Base-by-base conservation (phyloP, 2,113 vertebrate species). In the Myiagra hebetior region DNA sequence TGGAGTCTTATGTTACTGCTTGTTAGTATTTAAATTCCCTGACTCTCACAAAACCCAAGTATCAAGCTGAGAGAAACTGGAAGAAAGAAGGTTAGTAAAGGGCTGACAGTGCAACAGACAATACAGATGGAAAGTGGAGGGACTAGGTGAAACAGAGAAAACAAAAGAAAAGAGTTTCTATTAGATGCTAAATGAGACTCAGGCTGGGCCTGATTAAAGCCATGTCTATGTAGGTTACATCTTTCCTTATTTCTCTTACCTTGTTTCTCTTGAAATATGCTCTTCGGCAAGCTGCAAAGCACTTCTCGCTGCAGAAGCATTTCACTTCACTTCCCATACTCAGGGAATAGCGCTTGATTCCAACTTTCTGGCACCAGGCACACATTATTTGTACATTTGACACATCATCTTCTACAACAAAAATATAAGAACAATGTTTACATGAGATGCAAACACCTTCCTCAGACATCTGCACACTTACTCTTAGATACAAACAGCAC, bases 351-450 rank as follows among this genome's bases (percentile, higher is more conserved):
- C 99, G 99, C 95, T 99, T 99, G 97, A 99, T 98, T 72, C 99
- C 99, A 95, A 99, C 98, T 98, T 99, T 99, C 99, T 99, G 99
- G 98, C 99, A 99, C 99, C 99, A 99, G 96, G 99, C 99, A 97
- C 99, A 99, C 99, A 99, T 99, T 98, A 99, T 99, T 99, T 99
- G 99, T 98, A 99, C 98, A 97, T 99, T 99, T 98, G 98, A 99
- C 97, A 98, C 98, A 97, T 99, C 99, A 97, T 99, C 99, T 96
- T 99, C 99, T 99, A 96, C 97, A 98, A 98, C 50, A 97, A 97
- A 98, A 98, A 98, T 97, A 98, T 96, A 98, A 98, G 96, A 98
- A 98, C 97, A 97, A 98, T 91, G 97, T 98, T 98, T 98, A 98
- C 90, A 96, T 67, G 93, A 98, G 95, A 97, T 94, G 97, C 92